Evolutionary conservation across 1,140 invertebrate genomes (phyloP), one percentile per base, ranked within the genome.

Genomic region (Trichogramma pretiosum): DNA sequence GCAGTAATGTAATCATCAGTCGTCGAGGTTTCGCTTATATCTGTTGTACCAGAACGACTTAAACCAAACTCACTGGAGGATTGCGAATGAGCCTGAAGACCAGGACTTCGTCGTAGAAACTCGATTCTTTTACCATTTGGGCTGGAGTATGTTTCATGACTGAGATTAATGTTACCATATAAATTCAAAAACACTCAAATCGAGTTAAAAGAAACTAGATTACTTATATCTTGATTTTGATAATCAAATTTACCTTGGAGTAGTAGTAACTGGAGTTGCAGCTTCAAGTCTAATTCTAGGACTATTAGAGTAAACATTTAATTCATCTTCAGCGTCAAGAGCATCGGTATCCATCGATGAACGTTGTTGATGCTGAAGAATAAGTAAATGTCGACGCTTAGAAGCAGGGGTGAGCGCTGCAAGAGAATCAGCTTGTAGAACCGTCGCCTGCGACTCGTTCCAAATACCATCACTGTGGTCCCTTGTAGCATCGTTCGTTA

Each of bases 1-100:
- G 88, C 88, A 59, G 89, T 91, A 50, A 87, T 82, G 65, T 91
- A 92, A 62, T 91, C 88, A 61, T 91, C 87, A 19, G 87, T 90
- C 19, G 84, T 86, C 16, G 85, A 87, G 45, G 87, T 89, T 70
- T 90, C 86, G 8, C 85, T 89, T 17, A 87, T 75, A 64, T 89
- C 85, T 5, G 79, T 85, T 3, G 83, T 83, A 52, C 83, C 61
- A 2, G 75, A 74, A 10, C 79, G 56, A 47, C 70, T 73, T 36
- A 74, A 48, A 10, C 61, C 67, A 32, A 70, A 66, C 42, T 72
- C 70, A 45, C 65, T 71, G 16, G 70, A 70, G 22, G 68, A 72
- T 51, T 72, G 68, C 3, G 68, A 71, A 17, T 71, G 64, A 0
- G 65, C 63, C 32, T 71, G 67, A 56, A 36, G 3, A 21, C 55